phyloP scores from a whole-genome alignment of 64 coral and sea anemone species.

The Hydrozoanthus tunicans region DNA sequence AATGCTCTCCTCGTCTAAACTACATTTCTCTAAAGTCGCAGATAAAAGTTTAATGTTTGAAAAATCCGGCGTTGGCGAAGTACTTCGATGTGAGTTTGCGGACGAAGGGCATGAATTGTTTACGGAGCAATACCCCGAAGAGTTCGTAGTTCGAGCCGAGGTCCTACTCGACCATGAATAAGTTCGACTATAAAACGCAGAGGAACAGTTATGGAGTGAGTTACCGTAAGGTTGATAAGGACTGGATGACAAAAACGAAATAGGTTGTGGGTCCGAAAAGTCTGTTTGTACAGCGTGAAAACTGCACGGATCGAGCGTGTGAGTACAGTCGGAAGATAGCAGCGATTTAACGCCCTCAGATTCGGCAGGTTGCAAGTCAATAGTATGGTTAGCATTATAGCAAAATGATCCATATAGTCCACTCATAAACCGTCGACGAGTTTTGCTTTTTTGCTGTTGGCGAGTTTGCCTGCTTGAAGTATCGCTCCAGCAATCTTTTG shows the following conservation, averaged over 20 bases:
- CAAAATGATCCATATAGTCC: constrained; percentile 90
- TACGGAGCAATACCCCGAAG: constrained; percentile 89
- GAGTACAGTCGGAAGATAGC: not conserved
- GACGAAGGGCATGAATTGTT: constrained; percentile 92
- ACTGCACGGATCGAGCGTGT: constrained; percentile 1
- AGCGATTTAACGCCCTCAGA: not conserved
- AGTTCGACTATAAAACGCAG: constrained; percentile 49
- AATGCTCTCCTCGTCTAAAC: constrained; percentile 60
- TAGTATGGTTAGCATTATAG: constrained; percentile 74
- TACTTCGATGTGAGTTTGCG: constrained; percentile 88
- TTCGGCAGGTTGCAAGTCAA: constrained; percentile 64
- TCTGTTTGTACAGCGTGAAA: constrained; percentile 21
- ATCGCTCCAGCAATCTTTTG: constrained; percentile 7
- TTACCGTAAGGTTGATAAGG: constrained; percentile 52
- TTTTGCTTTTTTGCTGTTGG: constrained; percentile 64
- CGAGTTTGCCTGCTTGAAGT: not conserved
- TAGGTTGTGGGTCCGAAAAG: constrained; percentile 13
- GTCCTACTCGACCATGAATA: constrained; percentile 75
- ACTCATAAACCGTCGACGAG: constrained; percentile 77
- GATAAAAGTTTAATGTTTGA: constrained; percentile 78
- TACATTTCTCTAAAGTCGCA: constrained; percentile 81
- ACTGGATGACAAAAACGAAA: constrained; percentile 44
- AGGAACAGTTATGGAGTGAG: constrained; percentile 19
- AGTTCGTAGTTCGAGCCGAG: constrained; percentile 61
- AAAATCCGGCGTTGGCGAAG: constrained; percentile 93